Conservation (phyloP, 1,140 invertebrate genomes). For the Musca vetustissima region DNA sequence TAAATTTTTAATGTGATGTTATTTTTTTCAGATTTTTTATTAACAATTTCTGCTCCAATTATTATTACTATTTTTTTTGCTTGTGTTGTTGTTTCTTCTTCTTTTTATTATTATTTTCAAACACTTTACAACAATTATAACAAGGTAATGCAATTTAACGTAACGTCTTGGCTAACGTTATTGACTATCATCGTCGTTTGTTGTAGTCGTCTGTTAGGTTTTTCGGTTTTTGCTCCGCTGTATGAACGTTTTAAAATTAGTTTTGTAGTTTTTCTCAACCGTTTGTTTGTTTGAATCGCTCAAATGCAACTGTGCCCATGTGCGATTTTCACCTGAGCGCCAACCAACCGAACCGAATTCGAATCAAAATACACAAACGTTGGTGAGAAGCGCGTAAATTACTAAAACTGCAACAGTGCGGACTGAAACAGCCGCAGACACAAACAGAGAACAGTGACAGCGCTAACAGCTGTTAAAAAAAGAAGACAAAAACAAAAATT, state of each 20-base stretch:
- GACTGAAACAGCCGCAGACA: no score
- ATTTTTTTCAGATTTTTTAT: neutral
- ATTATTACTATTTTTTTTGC: neutral
- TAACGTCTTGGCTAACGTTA: no score
- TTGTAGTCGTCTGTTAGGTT: neutral
- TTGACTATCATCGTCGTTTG: neutral
- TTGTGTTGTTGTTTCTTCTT: no score
- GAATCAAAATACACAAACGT: neutral
- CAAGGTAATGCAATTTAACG: neutral
- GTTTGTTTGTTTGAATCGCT: conserved; percentile 12
- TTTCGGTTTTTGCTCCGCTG: neutral
- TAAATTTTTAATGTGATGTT: no score
- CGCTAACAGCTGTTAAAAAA: no score
- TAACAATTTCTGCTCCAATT: conserved; percentile 10
- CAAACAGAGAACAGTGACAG: no score
- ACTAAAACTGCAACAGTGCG: no score
- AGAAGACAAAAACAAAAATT: neutral
- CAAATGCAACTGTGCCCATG: conserved; percentile 13
- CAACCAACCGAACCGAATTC: neutral
- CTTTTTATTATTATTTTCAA: neutral
- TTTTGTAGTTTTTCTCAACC: neutral
- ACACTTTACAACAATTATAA: conserved; percentile 8
- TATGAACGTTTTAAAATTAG: no score
- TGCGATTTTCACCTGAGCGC: neutral
- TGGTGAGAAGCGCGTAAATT: no score